Percentiles rank a stretch among this genome's conserved stretches.
Conservation (phyloP, 2,797 vertebrate genomes). For the Phoxinus dragarum region DNA sequence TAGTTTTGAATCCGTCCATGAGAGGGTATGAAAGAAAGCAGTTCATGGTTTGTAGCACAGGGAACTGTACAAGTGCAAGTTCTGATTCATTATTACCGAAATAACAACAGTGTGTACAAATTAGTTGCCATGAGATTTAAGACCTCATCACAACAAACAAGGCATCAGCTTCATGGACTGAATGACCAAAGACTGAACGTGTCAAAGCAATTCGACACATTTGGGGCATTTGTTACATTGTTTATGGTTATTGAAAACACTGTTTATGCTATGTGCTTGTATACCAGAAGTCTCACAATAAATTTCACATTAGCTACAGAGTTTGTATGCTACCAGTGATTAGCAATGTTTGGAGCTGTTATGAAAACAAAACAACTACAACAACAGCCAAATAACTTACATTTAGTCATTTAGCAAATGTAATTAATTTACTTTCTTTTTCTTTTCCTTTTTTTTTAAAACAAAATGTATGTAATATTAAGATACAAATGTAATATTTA, state of each 20-base stretch:
- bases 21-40: background rate
- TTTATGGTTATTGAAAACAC: background rate
- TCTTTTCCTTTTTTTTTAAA: background rate
- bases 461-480: background rate
- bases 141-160: constrained; percentile 27
- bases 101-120: background rate
- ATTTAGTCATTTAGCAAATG: background rate
- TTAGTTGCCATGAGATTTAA: constrained; percentile 31
- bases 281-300: background rate
- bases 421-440: background rate
- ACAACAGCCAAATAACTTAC: background rate
- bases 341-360: background rate
- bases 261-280: background rate
- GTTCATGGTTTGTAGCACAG: background rate
- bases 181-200: background rate
- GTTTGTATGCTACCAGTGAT: background rate
- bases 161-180: background rate
- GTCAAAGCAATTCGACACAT: background rate
- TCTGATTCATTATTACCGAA: constrained; percentile 12
- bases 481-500: background rate
- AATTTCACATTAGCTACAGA: background rate
- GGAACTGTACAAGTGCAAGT: background rate
- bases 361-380: too few species aligned
- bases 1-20: background rate
- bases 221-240: background rate